phyloP scores from a whole-genome alignment of 2,797 vertebrate species.

The Bradypus variegatus region DNA sequence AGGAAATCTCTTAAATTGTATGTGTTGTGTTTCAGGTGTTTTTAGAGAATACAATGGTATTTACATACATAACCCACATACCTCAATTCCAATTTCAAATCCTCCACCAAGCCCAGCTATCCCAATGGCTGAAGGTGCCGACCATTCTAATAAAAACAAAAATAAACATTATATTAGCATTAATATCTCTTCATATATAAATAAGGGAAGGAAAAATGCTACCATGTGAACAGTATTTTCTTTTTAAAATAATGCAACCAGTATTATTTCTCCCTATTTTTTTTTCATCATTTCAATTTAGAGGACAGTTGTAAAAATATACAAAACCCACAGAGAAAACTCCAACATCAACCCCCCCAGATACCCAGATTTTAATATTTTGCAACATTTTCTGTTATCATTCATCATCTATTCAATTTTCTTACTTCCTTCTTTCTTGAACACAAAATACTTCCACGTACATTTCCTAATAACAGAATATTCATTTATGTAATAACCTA shows the following conservation, averaged over 20 bases:
- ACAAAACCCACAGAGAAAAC: no score
- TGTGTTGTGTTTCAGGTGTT: background rate
- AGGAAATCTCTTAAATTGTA: background rate
- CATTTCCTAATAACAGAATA: no score
- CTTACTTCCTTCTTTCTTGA: no score
- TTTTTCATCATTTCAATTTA: background rate
- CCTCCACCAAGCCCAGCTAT: slow-evolving; percentile 96
- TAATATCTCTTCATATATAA: background rate
- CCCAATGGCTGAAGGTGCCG: slow-evolving; percentile 94
- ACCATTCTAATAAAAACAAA: slow-evolving; percentile 82
- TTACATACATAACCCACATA: slow-evolving; percentile 58
- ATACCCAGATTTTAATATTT: no score
- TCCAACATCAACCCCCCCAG: no score
- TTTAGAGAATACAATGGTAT: background rate
- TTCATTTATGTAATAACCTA: no score
- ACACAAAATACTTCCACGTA: no score
- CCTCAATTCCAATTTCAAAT: slow-evolving; percentile 97
- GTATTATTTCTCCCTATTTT: background rate
- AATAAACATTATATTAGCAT: background rate
- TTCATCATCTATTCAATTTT: no score
- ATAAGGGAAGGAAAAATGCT: background rate
- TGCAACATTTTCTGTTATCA: no score
- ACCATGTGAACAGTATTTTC: background rate
- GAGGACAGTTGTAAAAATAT: no score
- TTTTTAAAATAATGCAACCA: background rate